A percentile compares a stretch with the other conserved stretches of the same genome.
phyloP scores from a whole-genome alignment of 2,888 invertebrate genomes.

The Pterostichus niger region DNA sequence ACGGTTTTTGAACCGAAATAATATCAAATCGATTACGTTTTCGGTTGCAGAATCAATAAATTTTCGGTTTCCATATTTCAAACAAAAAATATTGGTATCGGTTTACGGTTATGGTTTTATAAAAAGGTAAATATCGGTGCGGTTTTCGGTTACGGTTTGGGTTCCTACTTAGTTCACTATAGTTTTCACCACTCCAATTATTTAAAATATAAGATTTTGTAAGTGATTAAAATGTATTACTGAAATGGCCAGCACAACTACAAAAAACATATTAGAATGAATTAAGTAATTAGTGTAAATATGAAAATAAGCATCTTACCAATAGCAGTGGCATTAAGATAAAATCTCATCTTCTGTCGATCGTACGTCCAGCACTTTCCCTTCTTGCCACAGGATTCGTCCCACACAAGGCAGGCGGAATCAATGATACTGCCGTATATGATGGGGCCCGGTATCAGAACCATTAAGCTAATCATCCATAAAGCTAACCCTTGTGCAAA shows the following conservation, averaged over 20 bases:
- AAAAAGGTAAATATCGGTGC: no score
- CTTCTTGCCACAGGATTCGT: conserved; percentile 80
- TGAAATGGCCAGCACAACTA: background rate
- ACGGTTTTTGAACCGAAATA: no score
- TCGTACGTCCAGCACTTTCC: conserved; percentile 86
- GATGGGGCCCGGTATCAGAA: conserved; percentile 85
- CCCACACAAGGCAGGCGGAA: conserved; percentile 84
- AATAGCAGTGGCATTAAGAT: conserved; percentile 80
- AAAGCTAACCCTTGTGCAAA: conserved; percentile 83
- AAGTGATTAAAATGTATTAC: background rate
- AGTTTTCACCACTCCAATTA: no score
- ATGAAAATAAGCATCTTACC: conserved; percentile 73
- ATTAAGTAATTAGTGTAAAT: conserved; percentile 23
- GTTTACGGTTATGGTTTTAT: no score
- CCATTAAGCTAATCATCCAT: conserved; percentile 82
- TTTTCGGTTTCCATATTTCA: no score
- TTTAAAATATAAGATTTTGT: no score
- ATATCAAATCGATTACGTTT: no score
- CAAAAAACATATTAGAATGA: background rate
- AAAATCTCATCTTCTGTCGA: conserved; percentile 80
- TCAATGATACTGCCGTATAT: conserved; percentile 84
- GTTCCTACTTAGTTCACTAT: no score
- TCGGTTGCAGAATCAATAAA: no score
- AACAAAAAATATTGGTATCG: no score
- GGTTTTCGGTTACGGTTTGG: no score